phyloP scores from a whole-genome alignment of 1,140 invertebrate genomes.

The Drosophila pseudoananassae region DNA sequence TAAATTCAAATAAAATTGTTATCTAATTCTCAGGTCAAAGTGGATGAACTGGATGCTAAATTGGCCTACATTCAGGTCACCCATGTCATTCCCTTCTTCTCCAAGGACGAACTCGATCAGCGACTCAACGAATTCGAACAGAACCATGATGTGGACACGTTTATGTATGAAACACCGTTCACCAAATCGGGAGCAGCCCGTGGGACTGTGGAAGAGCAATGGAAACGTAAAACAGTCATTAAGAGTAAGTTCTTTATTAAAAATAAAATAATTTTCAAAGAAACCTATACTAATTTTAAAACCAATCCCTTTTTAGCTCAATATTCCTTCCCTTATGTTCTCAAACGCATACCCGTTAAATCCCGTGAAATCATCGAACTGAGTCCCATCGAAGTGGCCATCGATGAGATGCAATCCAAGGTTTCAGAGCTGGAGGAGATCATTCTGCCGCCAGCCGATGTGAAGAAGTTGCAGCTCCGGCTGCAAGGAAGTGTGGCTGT shows the following conservation, averaged over 20 bases:
- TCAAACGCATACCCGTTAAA: constrained; percentile 92
- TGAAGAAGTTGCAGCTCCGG: constrained; percentile 94
- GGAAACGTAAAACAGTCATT: constrained; percentile 93
- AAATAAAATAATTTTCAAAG: neutral
- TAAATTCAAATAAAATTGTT: too few species aligned
- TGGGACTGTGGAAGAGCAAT: constrained; percentile 93
- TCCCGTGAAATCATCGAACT: constrained; percentile 91
- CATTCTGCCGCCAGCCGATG: constrained; percentile 91
- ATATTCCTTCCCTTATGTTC: constrained; percentile 95
- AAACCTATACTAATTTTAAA: neutral
- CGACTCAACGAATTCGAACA: constrained; percentile 92
- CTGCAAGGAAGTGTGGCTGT: constrained; percentile 96
- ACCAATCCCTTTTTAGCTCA: constrained; percentile 85
- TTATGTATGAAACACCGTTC: constrained; percentile 97
- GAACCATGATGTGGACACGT: constrained; percentile 93
- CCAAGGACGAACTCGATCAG: constrained; percentile 88
- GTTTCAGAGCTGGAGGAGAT: constrained; percentile 94
- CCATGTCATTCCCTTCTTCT: constrained; percentile 92
- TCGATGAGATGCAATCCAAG: constrained; percentile 95
- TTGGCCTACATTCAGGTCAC: constrained; percentile 97
- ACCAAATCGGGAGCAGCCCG: constrained; percentile 92
- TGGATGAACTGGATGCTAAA: constrained; percentile 91
- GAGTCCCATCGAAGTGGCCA: constrained; percentile 96
- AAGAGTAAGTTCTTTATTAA: constrained; percentile 86
- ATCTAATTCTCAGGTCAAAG: constrained; percentile 88